Evolutionary conservation across 2,888 invertebrate genomes (phyloP).

Genomic region (Dione vanillae): DNA sequence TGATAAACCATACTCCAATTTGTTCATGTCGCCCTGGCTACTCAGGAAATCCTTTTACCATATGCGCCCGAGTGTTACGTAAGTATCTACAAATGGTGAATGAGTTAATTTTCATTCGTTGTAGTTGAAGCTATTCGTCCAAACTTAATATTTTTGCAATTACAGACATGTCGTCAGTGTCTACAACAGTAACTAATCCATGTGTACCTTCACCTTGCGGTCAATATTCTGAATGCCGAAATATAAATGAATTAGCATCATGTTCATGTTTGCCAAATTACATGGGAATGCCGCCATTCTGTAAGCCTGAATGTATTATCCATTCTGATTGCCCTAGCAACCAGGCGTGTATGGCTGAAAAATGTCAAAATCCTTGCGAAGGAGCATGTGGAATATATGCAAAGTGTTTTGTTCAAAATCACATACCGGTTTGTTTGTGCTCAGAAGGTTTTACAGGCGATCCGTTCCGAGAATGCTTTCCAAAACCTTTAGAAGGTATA

Average conservation of each 20-base stretch:
- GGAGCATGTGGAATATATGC: slow-evolving; percentile 88
- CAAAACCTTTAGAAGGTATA: slow-evolving; percentile 79
- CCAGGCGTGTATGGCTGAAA: slow-evolving; percentile 87
- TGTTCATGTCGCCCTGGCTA: slow-evolving; percentile 88
- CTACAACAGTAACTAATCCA: slow-evolving; percentile 82
- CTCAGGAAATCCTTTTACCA: slow-evolving; percentile 88
- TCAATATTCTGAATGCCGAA: slow-evolving; percentile 88
- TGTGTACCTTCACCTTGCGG: slow-evolving; percentile 91
- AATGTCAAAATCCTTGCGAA: slow-evolving; percentile 88
- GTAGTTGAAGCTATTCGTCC: too few species aligned
- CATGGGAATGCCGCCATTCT: slow-evolving; percentile 86
- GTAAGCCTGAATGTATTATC: slow-evolving; percentile 87
- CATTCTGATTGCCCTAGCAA: slow-evolving; percentile 87
- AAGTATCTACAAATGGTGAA: slow-evolving; percentile 59
- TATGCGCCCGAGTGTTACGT: slow-evolving; percentile 84
- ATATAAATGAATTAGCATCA: slow-evolving; percentile 87
- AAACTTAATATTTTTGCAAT: too few species aligned
- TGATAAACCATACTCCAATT: slow-evolving; percentile 88
- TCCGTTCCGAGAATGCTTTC: slow-evolving; percentile 87
- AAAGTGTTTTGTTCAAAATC: slow-evolving; percentile 87
- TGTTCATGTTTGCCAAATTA: slow-evolving; percentile 88
- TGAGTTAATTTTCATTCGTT: neutral
- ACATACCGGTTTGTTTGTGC: slow-evolving; percentile 89
- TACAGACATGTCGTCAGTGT: slow-evolving; percentile 60
- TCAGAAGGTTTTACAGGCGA: slow-evolving; percentile 86